Evolutionary conservation across 2,888 invertebrate genomes (phyloP).

Genomic region (Molorchus minor): DNA sequence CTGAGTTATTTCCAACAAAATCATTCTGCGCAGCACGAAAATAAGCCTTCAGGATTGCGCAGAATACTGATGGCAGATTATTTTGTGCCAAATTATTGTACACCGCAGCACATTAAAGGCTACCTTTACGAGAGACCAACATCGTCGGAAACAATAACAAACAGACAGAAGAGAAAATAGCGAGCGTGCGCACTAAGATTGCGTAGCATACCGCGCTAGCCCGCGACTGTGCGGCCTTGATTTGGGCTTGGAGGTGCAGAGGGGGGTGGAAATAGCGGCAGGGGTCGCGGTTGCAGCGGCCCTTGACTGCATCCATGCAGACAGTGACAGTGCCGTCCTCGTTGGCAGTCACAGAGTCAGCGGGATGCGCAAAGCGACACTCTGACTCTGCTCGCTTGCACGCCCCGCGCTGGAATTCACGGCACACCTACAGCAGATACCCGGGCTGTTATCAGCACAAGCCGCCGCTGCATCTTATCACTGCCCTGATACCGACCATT

Average conservation of each 20-base stretch:
- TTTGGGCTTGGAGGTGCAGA: constrained; percentile 99
- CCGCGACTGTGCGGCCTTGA: constrained; percentile 97
- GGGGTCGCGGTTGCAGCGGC: constrained; percentile 98
- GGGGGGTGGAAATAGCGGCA: constrained; percentile 99
- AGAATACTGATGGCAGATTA: too few relatives aligned
- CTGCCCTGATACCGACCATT: constrained; percentile 36
- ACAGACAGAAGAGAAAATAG: constrained; percentile 47
- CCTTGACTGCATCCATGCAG: constrained; percentile 99
- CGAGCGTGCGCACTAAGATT: constrained; percentile 66
- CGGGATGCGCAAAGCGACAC: constrained; percentile 99
- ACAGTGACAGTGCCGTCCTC: constrained; percentile 99
- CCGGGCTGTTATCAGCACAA: constrained; percentile 56
- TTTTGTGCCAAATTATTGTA: too few relatives aligned
- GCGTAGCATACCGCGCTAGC: constrained; percentile 85
- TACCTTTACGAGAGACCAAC: neutral
- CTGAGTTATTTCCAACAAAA: too few relatives aligned
- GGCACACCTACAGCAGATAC: constrained; percentile 86
- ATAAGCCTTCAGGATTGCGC: too few relatives aligned
- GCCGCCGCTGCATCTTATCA: constrained; percentile 56
- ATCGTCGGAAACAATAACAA: constrained; percentile 34
- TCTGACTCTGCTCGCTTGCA: constrained; percentile 97
- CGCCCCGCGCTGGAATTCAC: constrained; percentile 98
- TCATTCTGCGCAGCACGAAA: too few relatives aligned
- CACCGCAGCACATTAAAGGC: too few relatives aligned
- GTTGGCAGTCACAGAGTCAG: constrained; percentile 95